A percentile compares a stretch with the other conserved stretches of the same genome.
Conservation (phyloP, 2,797 vertebrate genomes). For the Rhincodon typus region DNA sequence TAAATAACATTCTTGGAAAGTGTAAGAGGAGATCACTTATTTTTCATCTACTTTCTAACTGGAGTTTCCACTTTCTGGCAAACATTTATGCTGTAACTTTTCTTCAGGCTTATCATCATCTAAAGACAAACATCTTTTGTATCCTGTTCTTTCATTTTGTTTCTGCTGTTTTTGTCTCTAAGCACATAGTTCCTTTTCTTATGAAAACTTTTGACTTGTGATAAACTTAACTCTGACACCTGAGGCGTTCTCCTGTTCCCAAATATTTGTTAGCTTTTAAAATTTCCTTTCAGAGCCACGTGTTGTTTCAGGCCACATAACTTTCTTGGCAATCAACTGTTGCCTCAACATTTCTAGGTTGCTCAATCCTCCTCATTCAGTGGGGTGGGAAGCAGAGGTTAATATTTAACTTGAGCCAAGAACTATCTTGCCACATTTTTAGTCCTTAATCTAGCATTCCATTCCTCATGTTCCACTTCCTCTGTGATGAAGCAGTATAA, state of each 20-base stretch:
- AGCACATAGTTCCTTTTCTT: background rate
- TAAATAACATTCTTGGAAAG: background rate
- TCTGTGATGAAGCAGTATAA: background rate
- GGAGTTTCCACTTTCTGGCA: background rate
- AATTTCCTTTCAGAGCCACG: background rate
- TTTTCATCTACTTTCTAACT: background rate
- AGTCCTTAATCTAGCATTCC: background rate
- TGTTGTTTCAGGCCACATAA: background rate
- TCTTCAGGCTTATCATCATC: background rate
- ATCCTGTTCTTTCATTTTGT: background rate
- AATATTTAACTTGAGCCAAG: slow-evolving; percentile 14
- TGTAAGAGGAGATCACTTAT: background rate
- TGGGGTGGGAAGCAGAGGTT: background rate
- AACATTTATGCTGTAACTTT: background rate
- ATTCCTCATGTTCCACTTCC: slow-evolving; percentile 7
- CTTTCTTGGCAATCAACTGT: background rate
- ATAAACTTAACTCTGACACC: background rate
- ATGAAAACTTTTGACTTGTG: background rate
- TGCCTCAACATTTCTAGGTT: background rate
- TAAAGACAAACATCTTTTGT: background rate
- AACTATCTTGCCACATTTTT: slow-evolving; percentile 3
- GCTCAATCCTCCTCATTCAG: background rate
- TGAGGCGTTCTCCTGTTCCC: background rate
- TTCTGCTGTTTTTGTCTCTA: background rate
- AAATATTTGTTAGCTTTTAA: background rate